Conservation (phyloP, 1,140 invertebrate species). For the Aphelenchoides besseyi region DNA sequence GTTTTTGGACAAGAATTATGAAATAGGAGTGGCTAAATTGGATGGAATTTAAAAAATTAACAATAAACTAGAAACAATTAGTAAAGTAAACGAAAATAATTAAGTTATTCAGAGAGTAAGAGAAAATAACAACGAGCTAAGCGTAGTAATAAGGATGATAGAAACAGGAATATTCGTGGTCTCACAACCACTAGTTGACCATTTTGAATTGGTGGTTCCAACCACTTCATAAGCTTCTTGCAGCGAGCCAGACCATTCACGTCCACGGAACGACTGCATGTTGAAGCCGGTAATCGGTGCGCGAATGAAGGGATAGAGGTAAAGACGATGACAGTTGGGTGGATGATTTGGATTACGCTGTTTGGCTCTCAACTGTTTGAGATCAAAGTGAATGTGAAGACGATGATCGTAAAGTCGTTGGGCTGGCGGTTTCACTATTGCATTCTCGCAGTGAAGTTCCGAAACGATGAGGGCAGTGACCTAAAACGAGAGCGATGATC, state of each 20-base stretch:
- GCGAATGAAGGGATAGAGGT: constrained; percentile 24
- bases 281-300: not conserved
- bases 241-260: constrained; percentile 29
- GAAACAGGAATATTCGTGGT: too few relatives aligned
- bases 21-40: too few relatives aligned
- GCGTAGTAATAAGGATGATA: too few relatives aligned
- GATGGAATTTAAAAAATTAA: not conserved
- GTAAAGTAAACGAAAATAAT: not conserved
- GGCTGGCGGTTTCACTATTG: constrained; percentile 16
- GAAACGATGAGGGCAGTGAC: constrained; percentile 23
- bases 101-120: not conserved
- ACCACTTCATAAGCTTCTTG: constrained; percentile 26
- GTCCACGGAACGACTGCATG: constrained; percentile 22
- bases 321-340: constrained; percentile 20
- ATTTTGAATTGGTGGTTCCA: not conserved
- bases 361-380: not conserved
- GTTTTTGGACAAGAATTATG: too few relatives aligned
- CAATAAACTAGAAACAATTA: not conserved
- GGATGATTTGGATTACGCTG: constrained; percentile 15
- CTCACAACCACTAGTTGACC: not conserved
- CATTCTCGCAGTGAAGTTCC: constrained; percentile 23
- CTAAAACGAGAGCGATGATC: constrained; percentile 22
- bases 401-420: constrained; percentile 15
- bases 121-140: too few relatives aligned
- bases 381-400: constrained; percentile 23